A percentile compares a stretch with the other conserved stretches of the same genome.
Evolutionary conservation across 2,888 invertebrate genomes (phyloP).

Genomic region (Apoderus coryli): DNA sequence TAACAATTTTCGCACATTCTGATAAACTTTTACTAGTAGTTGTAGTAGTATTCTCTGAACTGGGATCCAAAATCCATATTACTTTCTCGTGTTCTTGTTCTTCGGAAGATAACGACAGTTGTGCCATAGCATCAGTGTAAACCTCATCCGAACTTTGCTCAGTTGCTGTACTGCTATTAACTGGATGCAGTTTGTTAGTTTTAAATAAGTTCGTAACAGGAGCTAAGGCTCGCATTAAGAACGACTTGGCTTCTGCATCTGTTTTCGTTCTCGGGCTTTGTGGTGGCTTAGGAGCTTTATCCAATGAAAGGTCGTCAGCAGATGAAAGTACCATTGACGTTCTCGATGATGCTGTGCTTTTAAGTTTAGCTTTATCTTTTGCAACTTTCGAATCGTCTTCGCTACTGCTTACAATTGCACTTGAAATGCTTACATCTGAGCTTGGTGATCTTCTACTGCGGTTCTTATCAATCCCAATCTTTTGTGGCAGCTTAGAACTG

Average conservation of each 20-base stretch:
- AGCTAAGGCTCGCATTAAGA: slow-evolving; percentile 56
- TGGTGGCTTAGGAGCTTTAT: slow-evolving; percentile 37
- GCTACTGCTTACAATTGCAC: slow-evolving; percentile 25
- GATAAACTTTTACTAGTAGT: slow-evolving; percentile 12
- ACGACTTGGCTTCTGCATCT: slow-evolving; percentile 49
- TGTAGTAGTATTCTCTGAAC: slow-evolving; percentile 20
- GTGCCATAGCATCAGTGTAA: neutral
- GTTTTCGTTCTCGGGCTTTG: slow-evolving; percentile 31
- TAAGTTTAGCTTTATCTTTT: slow-evolving; percentile 18
- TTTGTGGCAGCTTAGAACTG: slow-evolving; percentile 26
- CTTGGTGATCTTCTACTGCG: slow-evolving; percentile 32
- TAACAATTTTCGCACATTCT: slow-evolving; percentile 30
- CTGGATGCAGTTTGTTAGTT: slow-evolving; percentile 19
- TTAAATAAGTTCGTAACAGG: slow-evolving; percentile 64
- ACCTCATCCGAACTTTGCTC: neutral
- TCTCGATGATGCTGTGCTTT: slow-evolving; percentile 34
- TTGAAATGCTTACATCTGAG: slow-evolving; percentile 26
- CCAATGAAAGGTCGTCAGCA: slow-evolving; percentile 40
- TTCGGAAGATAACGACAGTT: neutral
- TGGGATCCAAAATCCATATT: slow-evolving; percentile 28
- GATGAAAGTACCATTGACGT: slow-evolving; percentile 37
- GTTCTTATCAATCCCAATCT: slow-evolving; percentile 16
- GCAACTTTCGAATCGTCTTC: slow-evolving; percentile 27
- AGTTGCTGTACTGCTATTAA: neutral
- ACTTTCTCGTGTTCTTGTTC: slow-evolving; percentile 28